Base-by-base conservation (phyloP, 2,888 invertebrate species). In the Oegoconia quadripuncta region DNA sequence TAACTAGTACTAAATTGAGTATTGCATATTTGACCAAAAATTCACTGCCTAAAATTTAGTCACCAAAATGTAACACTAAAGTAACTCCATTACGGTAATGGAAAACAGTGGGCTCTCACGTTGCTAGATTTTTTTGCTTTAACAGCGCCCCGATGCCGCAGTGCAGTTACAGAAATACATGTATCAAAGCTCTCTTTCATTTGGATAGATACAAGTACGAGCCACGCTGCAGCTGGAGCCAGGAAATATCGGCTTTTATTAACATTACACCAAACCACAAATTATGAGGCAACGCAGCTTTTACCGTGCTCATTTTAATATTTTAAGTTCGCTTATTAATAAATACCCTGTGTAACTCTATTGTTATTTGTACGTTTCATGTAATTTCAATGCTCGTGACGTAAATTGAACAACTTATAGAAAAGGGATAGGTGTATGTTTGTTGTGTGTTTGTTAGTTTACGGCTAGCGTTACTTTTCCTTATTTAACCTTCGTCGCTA, bases 31-130 rank as follows among this genome's bases (percentile, higher is more conserved):
- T 8, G 3, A 13, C 12, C 27, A 27, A 13, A 27, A 35, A 18
- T 9, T 28, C 35, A 35, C 26, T 9, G 13, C 44, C 57, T 44
- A 65, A 68, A 69, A 69, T 63, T 61, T 65, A 63, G 66, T 62
- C 61, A 62, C 67, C 67, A 70, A 74, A 78, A 75, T 69, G 60
- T 73, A 64, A 69, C 68, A 60, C 69, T 66, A 73, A 74, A 74
- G 59, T 76, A 75, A 76, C 73, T 75, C 76, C 79, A 81, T 82
- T 82, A 81, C 59, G 56, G 61, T 81, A 81, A 81, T 82, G 80
- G 80, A 79, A 79, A 79, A 81, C 76, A 81, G 74, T 77, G 74
- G 67, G 67, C 70, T 70, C 70, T 72, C 66, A 51, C 64, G 73
- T 66, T 61, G 69, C 62, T 68, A 60, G 63, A 51, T 68, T 72